phyloP scores from a whole-genome alignment of 2,113 vertebrate genomes.

The Callipepla squamata region DNA sequence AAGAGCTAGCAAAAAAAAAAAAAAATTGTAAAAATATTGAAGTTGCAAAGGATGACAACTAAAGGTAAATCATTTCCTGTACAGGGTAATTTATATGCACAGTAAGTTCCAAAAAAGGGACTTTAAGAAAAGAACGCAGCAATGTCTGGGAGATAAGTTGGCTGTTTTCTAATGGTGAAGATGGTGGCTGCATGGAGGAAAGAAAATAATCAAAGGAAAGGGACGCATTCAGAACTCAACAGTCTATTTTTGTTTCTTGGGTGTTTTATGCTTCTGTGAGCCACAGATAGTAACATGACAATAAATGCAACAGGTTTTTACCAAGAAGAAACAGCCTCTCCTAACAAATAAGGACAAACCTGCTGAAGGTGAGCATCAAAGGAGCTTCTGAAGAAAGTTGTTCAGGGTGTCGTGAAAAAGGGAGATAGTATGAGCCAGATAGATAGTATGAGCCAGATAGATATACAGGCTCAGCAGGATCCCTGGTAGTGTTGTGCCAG shows the following conservation, averaged over 20 bases:
- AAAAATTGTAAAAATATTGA: not conserved
- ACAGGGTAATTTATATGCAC: slow-evolving; percentile 15
- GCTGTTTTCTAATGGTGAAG: not conserved
- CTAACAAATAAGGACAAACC: not conserved
- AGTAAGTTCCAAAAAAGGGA: slow-evolving; percentile 5
- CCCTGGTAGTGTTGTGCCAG: not conserved
- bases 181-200: not conserved
- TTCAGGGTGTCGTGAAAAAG: accelerated
- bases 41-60: not conserved
- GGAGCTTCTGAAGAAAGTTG: not conserved
- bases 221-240: not conserved
- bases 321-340: not conserved
- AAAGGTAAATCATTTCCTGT: slow-evolving; percentile 46
- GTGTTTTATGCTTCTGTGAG: not conserved
- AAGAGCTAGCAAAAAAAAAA: not conserved
- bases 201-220: not conserved
- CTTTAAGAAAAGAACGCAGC: slow-evolving; percentile 6
- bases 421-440: not conserved
- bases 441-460: no score
- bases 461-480: accelerated
- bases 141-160: not conserved
- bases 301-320: not conserved
- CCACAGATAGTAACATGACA: not conserved
- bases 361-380: not conserved
- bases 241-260: not conserved